Base-by-base conservation (phyloP, 1,140 invertebrate species). In the Phymastichus coffea region DNA sequence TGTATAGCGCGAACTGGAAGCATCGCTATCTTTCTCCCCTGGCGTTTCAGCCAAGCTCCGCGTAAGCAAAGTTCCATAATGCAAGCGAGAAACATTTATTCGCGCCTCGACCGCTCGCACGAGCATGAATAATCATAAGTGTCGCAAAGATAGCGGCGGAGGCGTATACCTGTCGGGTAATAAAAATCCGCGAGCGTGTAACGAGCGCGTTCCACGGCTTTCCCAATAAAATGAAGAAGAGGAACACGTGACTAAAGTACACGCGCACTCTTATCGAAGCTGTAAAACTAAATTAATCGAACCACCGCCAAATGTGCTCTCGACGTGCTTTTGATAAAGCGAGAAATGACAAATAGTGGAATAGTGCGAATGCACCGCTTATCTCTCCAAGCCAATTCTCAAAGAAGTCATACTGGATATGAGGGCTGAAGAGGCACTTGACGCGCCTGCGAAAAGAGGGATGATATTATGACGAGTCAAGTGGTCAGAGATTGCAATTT, bases 321-420 rank as follows among this genome's bases (percentile, higher is more conserved):
- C 12, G 23, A 10, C 17, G 43, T n/a, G 25, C 25, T 44, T 23
- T 2, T 23, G 4, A 46, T 3, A 14, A 12, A 7, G 28, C 28
- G 6, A 6, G 28, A 12, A 12, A 28, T 2, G 23, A 2, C 3
- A 14, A 7, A 4, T 1, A 28, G 1, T 2, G 1, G 17, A 47
- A 28, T 0, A 43, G 26, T 56, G n/a, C 28, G 15, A 46, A 46
- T 8, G 12, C 14, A 15, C 19, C 14, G 40, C 35, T 33, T 44
- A 55, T 54, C 33, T 47, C 41, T 47, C 38, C 40, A 41, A 54
- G 63, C 63, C 63, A 69, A 70, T 70, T 63, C 55, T 33, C n/a
- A 63, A 64, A 56, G 63, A 73, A 73, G 68, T 72, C 71, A 57
- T 67, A 70, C 69, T 63, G 64, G 61, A 64, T 62, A 66, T 64